Evolutionary conservation across 2,888 invertebrate species (phyloP).

Genomic region (Lithophane socia): DNA sequence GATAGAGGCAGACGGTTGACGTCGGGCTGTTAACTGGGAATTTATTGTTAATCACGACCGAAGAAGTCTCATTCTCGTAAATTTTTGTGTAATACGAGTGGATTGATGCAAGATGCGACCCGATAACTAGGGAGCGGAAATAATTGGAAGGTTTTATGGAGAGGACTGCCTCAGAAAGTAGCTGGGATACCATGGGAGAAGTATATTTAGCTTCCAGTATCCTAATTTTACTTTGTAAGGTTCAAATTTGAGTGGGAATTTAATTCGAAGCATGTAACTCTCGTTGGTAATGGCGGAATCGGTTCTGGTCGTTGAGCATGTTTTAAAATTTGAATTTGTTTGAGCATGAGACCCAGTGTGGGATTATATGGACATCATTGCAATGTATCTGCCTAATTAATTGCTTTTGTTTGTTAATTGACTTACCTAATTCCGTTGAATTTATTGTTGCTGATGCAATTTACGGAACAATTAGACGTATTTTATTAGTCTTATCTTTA

Average conservation of each 20-base stretch:
- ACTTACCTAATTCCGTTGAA: constrained; percentile 61
- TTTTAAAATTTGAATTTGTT: constrained; percentile 76
- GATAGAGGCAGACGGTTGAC: constrained; percentile 78
- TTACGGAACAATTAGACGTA: constrained; percentile 59
- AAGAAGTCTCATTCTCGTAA: constrained; percentile 84
- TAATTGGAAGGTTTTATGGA: constrained; percentile 85
- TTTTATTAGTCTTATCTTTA: constrained; percentile 60
- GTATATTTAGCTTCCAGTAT: constrained; percentile 65
- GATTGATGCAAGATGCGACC: constrained; percentile 83
- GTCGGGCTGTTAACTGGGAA: constrained; percentile 82
- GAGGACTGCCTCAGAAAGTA: constrained; percentile 71
- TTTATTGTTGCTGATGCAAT: constrained; percentile 62
- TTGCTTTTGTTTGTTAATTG: constrained; percentile 73
- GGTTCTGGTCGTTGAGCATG: constrained; percentile 79
- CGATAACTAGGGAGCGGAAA: constrained; percentile 84
- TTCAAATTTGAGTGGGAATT: constrained; percentile 69
- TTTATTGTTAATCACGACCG: constrained; percentile 85
- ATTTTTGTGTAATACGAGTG: constrained; percentile 86
- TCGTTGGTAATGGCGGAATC: constrained; percentile 69
- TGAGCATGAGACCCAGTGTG: constrained; percentile 69
- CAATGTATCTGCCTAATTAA: constrained; percentile 73
- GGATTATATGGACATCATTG: constrained; percentile 72
- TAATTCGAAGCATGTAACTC: constrained; percentile 69
- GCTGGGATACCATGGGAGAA: constrained; percentile 57
- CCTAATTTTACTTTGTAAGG: constrained; percentile 68